Base-by-base conservation (phyloP, 2,888 invertebrate genomes). In the Drosophila vallismaia region DNA sequence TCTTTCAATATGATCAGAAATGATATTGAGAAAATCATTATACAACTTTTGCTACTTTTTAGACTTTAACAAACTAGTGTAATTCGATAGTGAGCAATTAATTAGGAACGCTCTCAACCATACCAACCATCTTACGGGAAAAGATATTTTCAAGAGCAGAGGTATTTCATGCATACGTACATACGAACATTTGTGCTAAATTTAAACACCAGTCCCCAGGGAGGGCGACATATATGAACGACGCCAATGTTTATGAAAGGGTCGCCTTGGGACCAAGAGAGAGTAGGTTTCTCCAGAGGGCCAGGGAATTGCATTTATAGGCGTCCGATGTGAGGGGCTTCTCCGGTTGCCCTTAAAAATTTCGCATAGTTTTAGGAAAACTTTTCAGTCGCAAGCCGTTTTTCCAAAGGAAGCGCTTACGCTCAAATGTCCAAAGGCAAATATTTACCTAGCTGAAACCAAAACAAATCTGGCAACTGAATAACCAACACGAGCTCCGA, bases 381-480 rank as follows among this genome's bases (percentile, higher is more conserved):
- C 67, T 71, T 80, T 84, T 69, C 74, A 69, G 78, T 78, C 81
- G 59, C 7, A 24, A 29, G 40, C 42, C 48, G 48, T 29, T 66
- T 66, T 56, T 50, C 36, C 45, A 68, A 58, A 56, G 59, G 62
- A 71, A 73, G 55, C 45, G 50, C 51, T 57, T 28, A 44, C 31
- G 67, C 70, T 79, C 66, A 31, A 73, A 60, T 75, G 69, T 59
- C 60, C 59, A 68, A 70, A 71, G 62, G 64, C 55, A 79, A 83
- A 75, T 80, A 83, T 71, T 83, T 71, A 64, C 51, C 58, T 62
- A 67, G 49, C 63, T 57, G 67, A 74, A 64, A 76, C 64, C 58
- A 67, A 71, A 75, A 67, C 67, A 72, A 79, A 72, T 49, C 71
- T 40, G 45, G 68, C 57, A 77, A 75, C 55, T 54, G 12, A 56